These are phyloP conservation scores for Craterocephalus amniculus DNA, from an alignment of 2,797 vertebrate species.

Conservation along the genomic window DNA sequence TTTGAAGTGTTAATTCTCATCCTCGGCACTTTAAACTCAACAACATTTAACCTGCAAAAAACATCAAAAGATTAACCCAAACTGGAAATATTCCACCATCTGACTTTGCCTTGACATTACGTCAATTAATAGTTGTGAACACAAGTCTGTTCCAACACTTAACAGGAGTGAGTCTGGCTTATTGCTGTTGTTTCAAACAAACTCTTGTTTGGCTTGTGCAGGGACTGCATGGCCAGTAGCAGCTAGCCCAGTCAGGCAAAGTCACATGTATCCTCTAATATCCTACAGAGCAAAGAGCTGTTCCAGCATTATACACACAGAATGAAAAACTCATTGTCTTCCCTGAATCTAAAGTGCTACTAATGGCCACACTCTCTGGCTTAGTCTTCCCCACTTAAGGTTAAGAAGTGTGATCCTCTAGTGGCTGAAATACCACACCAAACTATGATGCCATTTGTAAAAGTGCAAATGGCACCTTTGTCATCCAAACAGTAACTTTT, in stretches of 20 bases:
- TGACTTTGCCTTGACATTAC: neutral
- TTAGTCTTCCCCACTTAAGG: neutral
- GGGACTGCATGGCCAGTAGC: slow-evolving; percentile 1
- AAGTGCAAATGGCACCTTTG: too few species aligned
- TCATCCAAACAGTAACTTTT: neutral
- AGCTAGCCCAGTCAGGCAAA: neutral
- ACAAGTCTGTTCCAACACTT: neutral
- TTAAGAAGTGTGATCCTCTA: neutral
- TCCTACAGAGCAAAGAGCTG: neutral
- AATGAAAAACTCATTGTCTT: neutral
- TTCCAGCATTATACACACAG: neutral
- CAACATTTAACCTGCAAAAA: neutral
- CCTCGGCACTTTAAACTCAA: neutral
- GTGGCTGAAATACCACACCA: neutral
- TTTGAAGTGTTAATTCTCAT: too few species aligned
- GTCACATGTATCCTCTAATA: neutral
- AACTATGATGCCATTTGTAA: neutral
- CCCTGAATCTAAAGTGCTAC: neutral
- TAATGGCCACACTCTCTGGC: neutral
- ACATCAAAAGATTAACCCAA: neutral
- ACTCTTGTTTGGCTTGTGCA: neutral
- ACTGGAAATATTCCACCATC: neutral
- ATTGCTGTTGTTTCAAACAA: neutral
- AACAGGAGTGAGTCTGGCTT: neutral
- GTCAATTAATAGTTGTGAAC: neutral